phyloP scores from a whole-genome alignment of 2,888 invertebrate species.

The Branchinecta sandiegonensis region DNA sequence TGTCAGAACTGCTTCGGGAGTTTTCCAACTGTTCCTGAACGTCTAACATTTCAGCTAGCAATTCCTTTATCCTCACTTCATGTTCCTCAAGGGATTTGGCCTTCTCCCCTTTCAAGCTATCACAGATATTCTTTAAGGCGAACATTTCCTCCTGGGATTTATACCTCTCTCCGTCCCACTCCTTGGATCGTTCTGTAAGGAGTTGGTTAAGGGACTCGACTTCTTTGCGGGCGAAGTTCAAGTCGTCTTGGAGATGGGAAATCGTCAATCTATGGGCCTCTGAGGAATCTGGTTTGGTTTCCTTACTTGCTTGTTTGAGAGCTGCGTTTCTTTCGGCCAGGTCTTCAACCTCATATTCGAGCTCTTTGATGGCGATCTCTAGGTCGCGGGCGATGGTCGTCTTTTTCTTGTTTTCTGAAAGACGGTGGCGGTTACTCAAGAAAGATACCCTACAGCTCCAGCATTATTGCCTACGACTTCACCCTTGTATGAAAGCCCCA shows the following conservation, averaged over 20 bases:
- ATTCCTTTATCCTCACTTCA: neutral
- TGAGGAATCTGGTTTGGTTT: neutral
- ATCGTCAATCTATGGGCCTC: neutral
- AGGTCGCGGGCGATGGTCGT: neutral
- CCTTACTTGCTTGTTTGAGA: neutral
- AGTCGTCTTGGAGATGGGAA: neutral
- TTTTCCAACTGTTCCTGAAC: neutral
- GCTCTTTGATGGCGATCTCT: constrained; percentile 7
- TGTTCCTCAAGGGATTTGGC: neutral
- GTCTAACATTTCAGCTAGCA: neutral
- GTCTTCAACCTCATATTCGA: neutral
- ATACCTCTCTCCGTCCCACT: neutral
- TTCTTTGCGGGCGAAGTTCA: neutral
- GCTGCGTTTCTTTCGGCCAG: neutral
- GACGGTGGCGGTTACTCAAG: neutral
- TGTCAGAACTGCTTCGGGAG: neutral
- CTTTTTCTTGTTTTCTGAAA: neutral
- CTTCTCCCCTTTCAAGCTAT: neutral
- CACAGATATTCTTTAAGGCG: neutral
- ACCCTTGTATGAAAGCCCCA: too few species aligned
- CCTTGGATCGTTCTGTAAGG: neutral
- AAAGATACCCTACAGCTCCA: too few species aligned
- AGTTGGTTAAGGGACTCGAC: neutral
- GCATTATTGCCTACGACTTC: too few species aligned
- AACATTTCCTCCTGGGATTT: neutral